Evolutionary conservation across 2,113 vertebrate species (phyloP), one percentile per base, ranked within the genome.

Genomic region (Archocentrus centrarchus): DNA sequence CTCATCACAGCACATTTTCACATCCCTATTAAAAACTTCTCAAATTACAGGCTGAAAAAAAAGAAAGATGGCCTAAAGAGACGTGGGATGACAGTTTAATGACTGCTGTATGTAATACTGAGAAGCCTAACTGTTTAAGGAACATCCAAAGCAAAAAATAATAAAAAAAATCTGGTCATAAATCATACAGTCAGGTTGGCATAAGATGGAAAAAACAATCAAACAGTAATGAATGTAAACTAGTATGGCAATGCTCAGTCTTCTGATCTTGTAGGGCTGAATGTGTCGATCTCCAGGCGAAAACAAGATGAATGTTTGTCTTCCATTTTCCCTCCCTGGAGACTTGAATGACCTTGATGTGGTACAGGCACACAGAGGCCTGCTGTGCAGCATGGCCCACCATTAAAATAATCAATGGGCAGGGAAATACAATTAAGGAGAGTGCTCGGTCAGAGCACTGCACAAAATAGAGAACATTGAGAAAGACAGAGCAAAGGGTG

Each of bases 361-460:
- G 60, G 22, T 41, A 13, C 18, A 70, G 88, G 47, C 82, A 37
- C 15, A 32, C 41, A 50, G 58, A 55, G 50, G 24, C 81, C 57
- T 81, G 63, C 80, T 61, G 55, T 86, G 88, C 44, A 81, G 82
- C 82, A 79, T 68, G 30, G 83, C 89, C 70, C 70, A 82, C 86
- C 92, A 93, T 93, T 92, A 92, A 87, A 83, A 83, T 90, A 93
- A 95, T 95, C 93, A 94, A 95, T 94, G 77, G 84, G 75, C 39
- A 58, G 86, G 83, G 76, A 87, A 95, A 96, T 93, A 83, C 90
- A 92, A 95, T 96, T 94, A 96, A 87, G 70, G 77, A 93, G 92
- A 96, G 94, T 94, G 93, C 91, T 91, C 77, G 76, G 77, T 80
- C 24, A 75, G 75, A 89, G 79, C 30, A 55, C 80, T 30, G 57